Percentiles rank a stretch among this genome's conserved stretches.
These are phyloP conservation scores for Distichodus sexfasciatus DNA, from an alignment of 2,797 vertebrate genomes.

Conservation along the genomic window DNA sequence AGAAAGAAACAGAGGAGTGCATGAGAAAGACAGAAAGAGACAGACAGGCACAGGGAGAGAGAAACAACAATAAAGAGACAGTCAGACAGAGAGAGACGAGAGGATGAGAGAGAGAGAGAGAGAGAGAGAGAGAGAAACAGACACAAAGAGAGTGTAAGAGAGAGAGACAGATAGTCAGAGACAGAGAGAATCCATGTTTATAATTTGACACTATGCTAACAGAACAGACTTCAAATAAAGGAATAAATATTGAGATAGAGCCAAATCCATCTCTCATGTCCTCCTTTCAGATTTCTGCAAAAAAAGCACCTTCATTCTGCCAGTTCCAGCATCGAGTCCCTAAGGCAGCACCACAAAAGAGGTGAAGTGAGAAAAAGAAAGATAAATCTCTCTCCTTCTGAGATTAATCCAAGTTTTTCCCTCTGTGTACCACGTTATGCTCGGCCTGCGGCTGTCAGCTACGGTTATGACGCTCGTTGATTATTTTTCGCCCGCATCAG, in stretches of 20 bases:
- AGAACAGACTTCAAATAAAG: background rate
- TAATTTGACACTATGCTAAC: background rate
- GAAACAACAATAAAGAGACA: background rate
- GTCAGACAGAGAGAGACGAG: background rate
- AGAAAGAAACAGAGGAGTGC: background rate
- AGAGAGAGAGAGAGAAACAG: background rate
- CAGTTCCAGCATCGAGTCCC: no score
- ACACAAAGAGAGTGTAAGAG: background rate
- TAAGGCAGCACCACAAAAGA: background rate
- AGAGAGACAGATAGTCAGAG: background rate
- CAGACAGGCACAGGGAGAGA: no score
- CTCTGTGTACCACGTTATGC: background rate
- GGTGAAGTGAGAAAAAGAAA: background rate
- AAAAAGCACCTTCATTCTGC: background rate
- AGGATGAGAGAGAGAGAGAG: background rate
- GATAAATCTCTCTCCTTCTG: background rate
- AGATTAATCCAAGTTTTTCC: constrained; percentile 16
- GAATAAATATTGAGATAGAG: background rate
- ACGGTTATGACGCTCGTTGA: background rate
- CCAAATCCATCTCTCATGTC: background rate
- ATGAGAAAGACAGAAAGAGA: background rate
- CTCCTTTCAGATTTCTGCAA: background rate
- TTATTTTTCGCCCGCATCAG: background rate
- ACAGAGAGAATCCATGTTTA: background rate
- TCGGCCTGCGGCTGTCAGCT: background rate